Evolutionary conservation across 1,140 invertebrate genomes (phyloP).

Genomic region (Lucilia cuprina): DNA sequence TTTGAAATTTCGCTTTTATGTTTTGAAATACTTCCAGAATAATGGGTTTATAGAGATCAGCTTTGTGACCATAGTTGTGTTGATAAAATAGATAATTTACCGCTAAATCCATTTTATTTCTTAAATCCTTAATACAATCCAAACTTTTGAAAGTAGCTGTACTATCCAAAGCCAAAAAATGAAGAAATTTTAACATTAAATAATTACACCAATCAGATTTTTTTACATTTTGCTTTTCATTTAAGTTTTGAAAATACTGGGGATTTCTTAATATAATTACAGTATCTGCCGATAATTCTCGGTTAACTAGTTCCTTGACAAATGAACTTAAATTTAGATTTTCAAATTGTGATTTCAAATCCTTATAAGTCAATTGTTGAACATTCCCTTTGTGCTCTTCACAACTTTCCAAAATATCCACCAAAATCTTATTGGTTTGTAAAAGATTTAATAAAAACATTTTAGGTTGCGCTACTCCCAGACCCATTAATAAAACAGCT

Average conservation of each 20-base stretch:
- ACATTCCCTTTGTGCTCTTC: background rate
- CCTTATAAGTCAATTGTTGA: background rate
- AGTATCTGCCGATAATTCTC: background rate
- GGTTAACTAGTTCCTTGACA: background rate
- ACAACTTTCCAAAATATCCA: background rate
- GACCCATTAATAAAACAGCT: background rate
- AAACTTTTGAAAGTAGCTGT: background rate
- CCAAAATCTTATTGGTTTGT: background rate
- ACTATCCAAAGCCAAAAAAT: background rate
- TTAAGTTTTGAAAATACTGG: background rate
- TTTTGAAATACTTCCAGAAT: too few species aligned
- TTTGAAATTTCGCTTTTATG: background rate
- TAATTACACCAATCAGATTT: background rate
- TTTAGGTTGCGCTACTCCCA: background rate
- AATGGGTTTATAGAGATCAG: too few species aligned
- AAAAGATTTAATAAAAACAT: background rate
- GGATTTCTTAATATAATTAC: background rate
- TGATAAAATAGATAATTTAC: background rate
- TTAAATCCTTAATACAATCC: background rate
- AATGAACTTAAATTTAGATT: background rate
- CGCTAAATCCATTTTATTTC: background rate
- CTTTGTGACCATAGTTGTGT: background rate
- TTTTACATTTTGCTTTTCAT: background rate
- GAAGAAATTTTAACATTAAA: background rate
- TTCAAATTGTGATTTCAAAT: background rate